Evolutionary conservation across 2,888 invertebrate genomes (phyloP), one percentile per base, ranked within the genome.

Genomic region (Perithous albicinctus): DNA sequence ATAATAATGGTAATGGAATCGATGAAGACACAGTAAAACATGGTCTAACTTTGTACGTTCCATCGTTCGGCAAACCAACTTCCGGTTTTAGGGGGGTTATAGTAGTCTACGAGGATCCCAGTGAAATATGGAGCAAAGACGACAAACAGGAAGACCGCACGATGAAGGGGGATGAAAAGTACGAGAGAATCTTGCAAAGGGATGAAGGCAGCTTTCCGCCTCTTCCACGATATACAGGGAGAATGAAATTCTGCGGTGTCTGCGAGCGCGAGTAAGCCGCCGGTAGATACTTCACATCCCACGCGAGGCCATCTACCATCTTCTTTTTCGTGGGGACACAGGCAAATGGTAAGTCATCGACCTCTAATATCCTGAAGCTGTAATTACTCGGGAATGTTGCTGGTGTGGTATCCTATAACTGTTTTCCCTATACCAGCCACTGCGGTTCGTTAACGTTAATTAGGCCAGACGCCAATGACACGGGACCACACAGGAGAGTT

Each of bases 391-490:
- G 41, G n/a, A 41, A 64, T 75, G 38, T 69, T 48, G 46, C 32
- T 76, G 20, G 41, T 12, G 41, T 12, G 38, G 23, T 64, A 73
- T 48, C n/a, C 32, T 12, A n/a, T 18, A 20, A 67, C 67, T 70
- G 32, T 61, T 67, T 51, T 51, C 51, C 70, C 75, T 8, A 64
- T 48, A 46, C 51, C 35, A 78, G 64, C 46, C 64, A 46, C 26
- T 59, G 85, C 82, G 85, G 84, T 88, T 89, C 87, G 88, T 89
- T 89, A 88, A 89, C 87, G 87, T 87, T 89, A 89, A 89, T 89
- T 89, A 88, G 87, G 82, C 85, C 82, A 86, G 85, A 86, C 77
- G 78, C 79, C 83, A 82, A 80, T 80, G 61, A 18, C 48, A 61
- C 38, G 23, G 46, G 12, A 32, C 46, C 56, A 43, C 41, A 78